Base-by-base conservation (phyloP, 2,888 invertebrate species). In the Silvanus unidentatus region DNA sequence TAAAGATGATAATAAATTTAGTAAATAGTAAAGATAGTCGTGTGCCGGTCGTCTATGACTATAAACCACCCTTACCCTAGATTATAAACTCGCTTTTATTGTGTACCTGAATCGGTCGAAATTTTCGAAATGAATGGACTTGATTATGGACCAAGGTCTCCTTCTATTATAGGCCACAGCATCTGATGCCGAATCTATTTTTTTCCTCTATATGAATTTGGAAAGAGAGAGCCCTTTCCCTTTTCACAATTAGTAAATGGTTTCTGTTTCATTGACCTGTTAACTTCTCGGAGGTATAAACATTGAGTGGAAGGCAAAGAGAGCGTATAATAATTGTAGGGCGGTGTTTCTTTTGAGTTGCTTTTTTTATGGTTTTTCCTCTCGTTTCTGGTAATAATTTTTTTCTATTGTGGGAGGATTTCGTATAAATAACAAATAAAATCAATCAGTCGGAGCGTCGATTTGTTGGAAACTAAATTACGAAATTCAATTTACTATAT, bases 21-120 rank as follows among this genome's bases (percentile, higher is more conserved):
- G 22, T 22, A 22, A 5, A 22, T 22, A 22, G 22, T 22, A 22
- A n/a, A 5, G 22, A 22, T 22, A 22, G 22, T 44, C 49, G 49
- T 49, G 49, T 49, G 49, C 49, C 49, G 16, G 41, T 49, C 49
- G 46, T 28, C 49, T 42, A n/a, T n/a, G n/a, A n/a, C n/a, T n/a
- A n/a, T n/a, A n/a, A 44, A 32, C 46, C 12, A 34, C 14, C 9
- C 22, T 44, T 49, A 44, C 46, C 47, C 44, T 43, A 14, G 35
- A 40, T 37, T 32, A 28, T 29, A 38, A 38, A 36, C 22, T 22
- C 4, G 22, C 4, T 8, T 22, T 22, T 22, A 22, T 22, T 22
- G 22, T 22, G 8, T 22, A 22, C 22, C 22, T 22, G 22, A 22
- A 22, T 22, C 22, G n/a, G n/a, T n/a, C 22, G 4, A 3, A 22